These are phyloP conservation scores for Mayetiola destructor DNA, from an alignment of 2,888 invertebrate species.

Conservation along the genomic window DNA sequence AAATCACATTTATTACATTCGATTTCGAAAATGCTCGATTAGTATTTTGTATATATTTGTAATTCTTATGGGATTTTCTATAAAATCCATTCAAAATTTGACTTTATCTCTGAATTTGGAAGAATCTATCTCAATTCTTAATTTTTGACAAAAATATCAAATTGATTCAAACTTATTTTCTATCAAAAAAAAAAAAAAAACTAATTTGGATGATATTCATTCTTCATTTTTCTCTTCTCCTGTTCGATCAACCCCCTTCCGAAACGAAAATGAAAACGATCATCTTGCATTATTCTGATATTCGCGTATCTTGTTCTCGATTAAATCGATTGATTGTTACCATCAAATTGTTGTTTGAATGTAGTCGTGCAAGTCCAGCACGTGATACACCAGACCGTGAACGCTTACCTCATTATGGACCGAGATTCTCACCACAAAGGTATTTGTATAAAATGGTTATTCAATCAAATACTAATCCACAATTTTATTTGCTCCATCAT, in stretches of 20 bases:
- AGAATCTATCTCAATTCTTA: background rate
- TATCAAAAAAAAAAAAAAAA: too few species aligned
- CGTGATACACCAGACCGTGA: slow-evolving; percentile 70
- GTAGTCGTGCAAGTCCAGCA: slow-evolving; percentile 77
- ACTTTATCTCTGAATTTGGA: background rate
- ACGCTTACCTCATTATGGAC: slow-evolving; percentile 75
- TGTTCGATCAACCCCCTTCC: too few species aligned
- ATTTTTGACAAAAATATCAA: background rate
- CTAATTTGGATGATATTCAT: too few species aligned
- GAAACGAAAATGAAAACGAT: background rate
- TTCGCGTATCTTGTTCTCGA: background rate
- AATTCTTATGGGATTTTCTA: too few species aligned
- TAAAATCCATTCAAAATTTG: background rate
- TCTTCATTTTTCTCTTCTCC: too few species aligned
- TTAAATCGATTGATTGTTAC: background rate
- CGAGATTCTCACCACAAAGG: slow-evolving; percentile 60
- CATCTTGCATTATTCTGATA: background rate
- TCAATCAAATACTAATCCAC: too few species aligned
- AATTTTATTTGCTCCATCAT: too few species aligned
- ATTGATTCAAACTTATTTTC: too few species aligned
- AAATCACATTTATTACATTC: too few species aligned
- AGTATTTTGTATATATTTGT: too few species aligned
- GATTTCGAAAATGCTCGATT: too few species aligned
- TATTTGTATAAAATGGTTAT: slow-evolving; percentile 36
- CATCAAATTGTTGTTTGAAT: too few species aligned